Evolutionary conservation across 2,888 invertebrate species (phyloP).

Genomic region (Podotricha telesiphe): DNA sequence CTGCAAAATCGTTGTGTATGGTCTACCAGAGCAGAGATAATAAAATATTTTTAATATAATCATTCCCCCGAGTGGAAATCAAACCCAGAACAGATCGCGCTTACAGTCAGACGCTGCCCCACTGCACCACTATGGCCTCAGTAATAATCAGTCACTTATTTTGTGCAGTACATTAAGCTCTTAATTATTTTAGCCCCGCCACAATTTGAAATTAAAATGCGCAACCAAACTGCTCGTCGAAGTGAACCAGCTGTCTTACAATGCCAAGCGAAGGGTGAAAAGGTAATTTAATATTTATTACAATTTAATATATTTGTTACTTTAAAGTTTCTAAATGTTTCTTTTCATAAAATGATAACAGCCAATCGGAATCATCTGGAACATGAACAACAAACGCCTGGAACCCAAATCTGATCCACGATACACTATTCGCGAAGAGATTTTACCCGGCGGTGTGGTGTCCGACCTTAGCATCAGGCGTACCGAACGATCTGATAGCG

Average conservation of each 20-base stretch:
- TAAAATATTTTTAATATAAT: too few species aligned
- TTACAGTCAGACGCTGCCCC: too few species aligned
- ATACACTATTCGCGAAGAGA: conserved; percentile 94
- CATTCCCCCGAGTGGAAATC: too few species aligned
- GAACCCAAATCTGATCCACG: conserved; percentile 95
- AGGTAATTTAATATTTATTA: conserved; percentile 63
- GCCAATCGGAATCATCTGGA: conserved; percentile 97
- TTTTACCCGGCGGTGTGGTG: conserved; percentile 92
- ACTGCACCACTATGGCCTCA: too few species aligned
- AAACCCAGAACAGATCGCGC: too few species aligned
- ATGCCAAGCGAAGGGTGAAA: conserved; percentile 96
- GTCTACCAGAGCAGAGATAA: too few species aligned
- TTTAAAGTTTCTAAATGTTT: not conserved
- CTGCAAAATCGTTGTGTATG: too few species aligned
- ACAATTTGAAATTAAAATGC: conserved; percentile 94
- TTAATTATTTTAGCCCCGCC: conserved; percentile 33
- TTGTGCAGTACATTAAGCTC: not conserved
- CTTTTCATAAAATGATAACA: conserved; percentile 43
- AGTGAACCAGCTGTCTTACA: conserved; percentile 95
- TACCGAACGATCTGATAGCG: conserved; percentile 94
- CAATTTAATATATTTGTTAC: not conserved
- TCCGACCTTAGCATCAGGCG: conserved; percentile 95
- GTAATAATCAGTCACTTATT: not conserved
- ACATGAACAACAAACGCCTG: conserved; percentile 95
- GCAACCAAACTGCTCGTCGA: conserved; percentile 95